Evolutionary conservation across 2,797 vertebrate species (phyloP), one percentile per base, ranked within the genome.

Genomic region (Artibeus lituratus): DNA sequence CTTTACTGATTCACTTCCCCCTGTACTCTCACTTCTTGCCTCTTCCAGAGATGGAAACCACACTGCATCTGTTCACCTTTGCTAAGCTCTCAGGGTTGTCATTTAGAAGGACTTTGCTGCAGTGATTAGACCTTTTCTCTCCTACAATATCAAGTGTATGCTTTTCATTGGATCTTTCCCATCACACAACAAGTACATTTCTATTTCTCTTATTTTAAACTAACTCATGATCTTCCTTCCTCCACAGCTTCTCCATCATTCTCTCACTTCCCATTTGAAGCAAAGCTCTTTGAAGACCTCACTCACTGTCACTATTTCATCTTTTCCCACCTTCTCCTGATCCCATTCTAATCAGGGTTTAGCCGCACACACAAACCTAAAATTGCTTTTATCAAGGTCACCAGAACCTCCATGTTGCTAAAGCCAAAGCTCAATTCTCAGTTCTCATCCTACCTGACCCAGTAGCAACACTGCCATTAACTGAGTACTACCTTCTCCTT

Each of bases 41-140:
- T 76, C 18, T 73, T 83, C 51, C 22, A 49, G 15, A 89, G 39
- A 19, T 51, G 10, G 49, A 10, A 44, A 47, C 7, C 19, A 32
- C 7, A 10, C 39, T 26, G 12, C n/a, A 9, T 57, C 32, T 49
- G 10, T 59, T 21, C 26, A 7, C 44, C 49, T 19, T 3, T n/a
- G 5, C 1, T 0, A 3, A 22, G 22, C n/a, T 7, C 67, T 32
- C 42, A 21, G 29, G 8, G 14, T 53, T 81, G 2, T 74, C 42
- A 32, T 80, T 72, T 51, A 26, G 42, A 83, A 73, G 26, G 73
- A n/a, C 19, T 70, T 78, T 24, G 12, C 42, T 35, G 7, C 15
- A 19, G 18, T 14, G 3, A 55, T 44, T 49, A 35, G 51, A 5
- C 51, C 2, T 16, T 49, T n/a, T 90, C 11, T 85, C 1, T 72